Evolutionary conservation across 2,797 vertebrate species (phyloP).

Genomic region (Anabacerthia variegaticeps): DNA sequence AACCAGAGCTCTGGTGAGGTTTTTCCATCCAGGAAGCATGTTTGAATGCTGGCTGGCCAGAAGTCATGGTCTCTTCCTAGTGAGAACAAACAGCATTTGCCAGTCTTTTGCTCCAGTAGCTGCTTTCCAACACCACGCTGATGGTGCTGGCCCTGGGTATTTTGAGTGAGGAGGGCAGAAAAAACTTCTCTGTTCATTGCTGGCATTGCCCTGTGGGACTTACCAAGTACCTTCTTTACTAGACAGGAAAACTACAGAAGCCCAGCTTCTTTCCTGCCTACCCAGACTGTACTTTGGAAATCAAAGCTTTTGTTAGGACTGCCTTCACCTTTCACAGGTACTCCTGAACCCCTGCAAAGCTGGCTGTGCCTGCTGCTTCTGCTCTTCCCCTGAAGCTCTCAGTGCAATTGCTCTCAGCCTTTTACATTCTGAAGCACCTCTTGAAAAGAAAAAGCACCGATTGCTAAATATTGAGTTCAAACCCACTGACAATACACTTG

Average conservation of each 20-base stretch:
- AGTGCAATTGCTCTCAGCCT: not conserved
- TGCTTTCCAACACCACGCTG: not conserved
- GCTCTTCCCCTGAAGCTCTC: not conserved
- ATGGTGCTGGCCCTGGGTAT: not conserved
- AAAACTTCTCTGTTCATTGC: not conserved
- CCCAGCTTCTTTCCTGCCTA: not conserved
- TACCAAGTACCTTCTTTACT: not conserved
- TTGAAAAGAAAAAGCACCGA: not conserved
- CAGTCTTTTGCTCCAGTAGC: not conserved
- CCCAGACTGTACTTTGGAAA: not conserved
- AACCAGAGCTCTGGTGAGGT: not conserved
- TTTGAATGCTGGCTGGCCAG: not conserved
- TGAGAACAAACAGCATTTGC: not conserved
- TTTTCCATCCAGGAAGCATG: not conserved
- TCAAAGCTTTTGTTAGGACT: not conserved
- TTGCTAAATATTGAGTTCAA: constrained; percentile 31
- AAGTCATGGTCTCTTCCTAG: not conserved
- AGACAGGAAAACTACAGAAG: not conserved
- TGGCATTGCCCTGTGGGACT: not conserved
- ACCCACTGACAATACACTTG: constrained; percentile 1
- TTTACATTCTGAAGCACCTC: not conserved
- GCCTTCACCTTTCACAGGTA: not conserved
- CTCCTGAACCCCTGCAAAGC: not conserved
- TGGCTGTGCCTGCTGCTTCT: not conserved
- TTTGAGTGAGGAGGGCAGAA: not conserved